A percentile compares a stretch with the other conserved stretches of the same genome.
Conservation (phyloP, 2,888 invertebrate genomes). For the Tenthredo notha region DNA sequence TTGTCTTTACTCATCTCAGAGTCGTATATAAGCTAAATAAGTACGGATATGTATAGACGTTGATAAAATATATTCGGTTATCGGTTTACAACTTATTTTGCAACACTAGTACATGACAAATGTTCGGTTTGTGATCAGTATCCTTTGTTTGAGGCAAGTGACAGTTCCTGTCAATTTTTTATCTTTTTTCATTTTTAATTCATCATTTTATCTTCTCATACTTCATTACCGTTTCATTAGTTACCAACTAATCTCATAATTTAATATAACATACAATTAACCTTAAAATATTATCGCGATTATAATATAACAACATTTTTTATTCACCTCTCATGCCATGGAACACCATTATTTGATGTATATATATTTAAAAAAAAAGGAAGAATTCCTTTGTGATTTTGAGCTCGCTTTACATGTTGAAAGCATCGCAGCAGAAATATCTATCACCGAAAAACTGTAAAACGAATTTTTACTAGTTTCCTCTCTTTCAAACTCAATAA, state of each 20-base stretch:
- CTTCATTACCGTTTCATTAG: neutral
- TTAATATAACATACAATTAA: neutral
- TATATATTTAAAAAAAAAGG: neutral
- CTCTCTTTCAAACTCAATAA: neutral
- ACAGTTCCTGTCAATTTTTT: conserved; percentile 41
- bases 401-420: neutral
- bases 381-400: neutral
- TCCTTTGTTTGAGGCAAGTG: conserved; percentile 51
- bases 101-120: neutral
- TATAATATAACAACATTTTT: neutral
- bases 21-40: conserved; percentile 13
- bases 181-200: neutral
- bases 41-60: neutral
- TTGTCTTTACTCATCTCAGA: conserved; percentile 47
- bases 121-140: conserved; percentile 37
- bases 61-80: conserved; percentile 2
- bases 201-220: neutral
- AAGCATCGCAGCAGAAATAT: neutral
- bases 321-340: neutral
- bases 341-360: neutral
- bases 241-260: neutral
- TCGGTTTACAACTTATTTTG: neutral
- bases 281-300: neutral
- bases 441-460: neutral
- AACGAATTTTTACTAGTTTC: neutral